A percentile compares a stretch with the other conserved stretches of the same genome.
Evolutionary conservation across 2,888 invertebrate genomes (phyloP).

Genomic region (Trilocha varians): DNA sequence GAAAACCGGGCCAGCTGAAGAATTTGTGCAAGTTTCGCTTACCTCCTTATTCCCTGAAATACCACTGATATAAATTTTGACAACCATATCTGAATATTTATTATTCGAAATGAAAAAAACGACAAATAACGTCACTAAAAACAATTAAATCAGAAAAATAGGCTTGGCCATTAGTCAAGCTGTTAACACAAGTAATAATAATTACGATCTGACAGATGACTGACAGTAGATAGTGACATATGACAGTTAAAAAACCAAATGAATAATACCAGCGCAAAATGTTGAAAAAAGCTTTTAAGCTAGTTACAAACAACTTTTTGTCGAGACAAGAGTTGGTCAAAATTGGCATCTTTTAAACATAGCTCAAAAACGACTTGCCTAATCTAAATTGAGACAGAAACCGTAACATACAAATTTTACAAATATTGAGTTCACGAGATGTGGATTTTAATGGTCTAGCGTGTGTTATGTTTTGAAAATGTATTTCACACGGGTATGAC

Average conservation of each 20-base stretch:
- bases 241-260: slow-evolving; percentile 15
- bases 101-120: slow-evolving; percentile 33
- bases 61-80: slow-evolving; percentile 92
- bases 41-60: slow-evolving; percentile 97
- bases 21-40: slow-evolving; percentile 65
- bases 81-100: slow-evolving; percentile 78
- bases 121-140: slow-evolving; percentile 38
- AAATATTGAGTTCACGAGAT: too few relatives aligned
- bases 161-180: slow-evolving; percentile 68
- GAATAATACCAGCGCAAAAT: not conserved
- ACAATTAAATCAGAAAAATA: slow-evolving; percentile 53
- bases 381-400: too few relatives aligned
- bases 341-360: too few relatives aligned
- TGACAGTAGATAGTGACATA: slow-evolving; percentile 31
- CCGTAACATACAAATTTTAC: too few relatives aligned
- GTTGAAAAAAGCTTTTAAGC: too few relatives aligned
- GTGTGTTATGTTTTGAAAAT: too few relatives aligned
- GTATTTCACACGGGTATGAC: too few relatives aligned
- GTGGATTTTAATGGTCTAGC: too few relatives aligned
- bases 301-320: too few relatives aligned
- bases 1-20: slow-evolving; percentile 49
- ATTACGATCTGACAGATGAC: slow-evolving; percentile 21
- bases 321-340: too few relatives aligned
- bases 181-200: slow-evolving; percentile 53
- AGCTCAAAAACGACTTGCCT: too few relatives aligned